Evolutionary conservation across 1,140 invertebrate species (phyloP).

Genomic region (Sitodiplosis mosellana): DNA sequence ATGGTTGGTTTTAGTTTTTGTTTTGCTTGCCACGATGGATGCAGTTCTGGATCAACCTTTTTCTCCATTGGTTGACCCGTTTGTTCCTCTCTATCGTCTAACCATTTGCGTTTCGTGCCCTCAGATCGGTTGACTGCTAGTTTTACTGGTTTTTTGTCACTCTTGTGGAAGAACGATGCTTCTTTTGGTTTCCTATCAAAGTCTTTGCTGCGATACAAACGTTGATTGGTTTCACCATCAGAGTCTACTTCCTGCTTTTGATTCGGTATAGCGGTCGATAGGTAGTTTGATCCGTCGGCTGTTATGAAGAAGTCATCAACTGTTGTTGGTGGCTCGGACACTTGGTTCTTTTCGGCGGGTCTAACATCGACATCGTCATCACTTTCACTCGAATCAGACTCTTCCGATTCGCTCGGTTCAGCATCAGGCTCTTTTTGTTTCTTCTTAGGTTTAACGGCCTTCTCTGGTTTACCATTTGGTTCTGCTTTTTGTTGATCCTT

Average conservation of each 20-base stretch:
- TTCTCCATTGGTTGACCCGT: neutral
- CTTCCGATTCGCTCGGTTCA: neutral
- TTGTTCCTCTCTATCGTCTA: neutral
- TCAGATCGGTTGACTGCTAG: neutral
- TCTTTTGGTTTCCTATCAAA: neutral
- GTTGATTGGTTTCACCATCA: neutral
- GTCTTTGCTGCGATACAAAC: neutral
- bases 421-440: neutral
- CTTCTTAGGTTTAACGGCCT: neutral
- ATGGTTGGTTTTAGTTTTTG: conserved; percentile 22
- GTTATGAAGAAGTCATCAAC: conserved; percentile 39
- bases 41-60: conserved; percentile 24
- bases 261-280: conserved; percentile 28
- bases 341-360: too few species aligned
- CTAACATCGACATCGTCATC: too few species aligned
- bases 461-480: conserved; percentile 3
- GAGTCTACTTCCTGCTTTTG: conserved; percentile 11
- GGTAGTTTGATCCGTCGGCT: conserved; percentile 31
- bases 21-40: conserved; percentile 42
- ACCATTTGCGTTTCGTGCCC: neutral
- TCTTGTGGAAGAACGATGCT: too few species aligned
- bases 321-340: conserved; percentile 7
- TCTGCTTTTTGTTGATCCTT: conserved; percentile 12
- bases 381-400: too few species aligned
- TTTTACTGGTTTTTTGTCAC: neutral